phyloP scores from a whole-genome alignment of 1,140 invertebrate species.

The Apolygus lucorum region DNA sequence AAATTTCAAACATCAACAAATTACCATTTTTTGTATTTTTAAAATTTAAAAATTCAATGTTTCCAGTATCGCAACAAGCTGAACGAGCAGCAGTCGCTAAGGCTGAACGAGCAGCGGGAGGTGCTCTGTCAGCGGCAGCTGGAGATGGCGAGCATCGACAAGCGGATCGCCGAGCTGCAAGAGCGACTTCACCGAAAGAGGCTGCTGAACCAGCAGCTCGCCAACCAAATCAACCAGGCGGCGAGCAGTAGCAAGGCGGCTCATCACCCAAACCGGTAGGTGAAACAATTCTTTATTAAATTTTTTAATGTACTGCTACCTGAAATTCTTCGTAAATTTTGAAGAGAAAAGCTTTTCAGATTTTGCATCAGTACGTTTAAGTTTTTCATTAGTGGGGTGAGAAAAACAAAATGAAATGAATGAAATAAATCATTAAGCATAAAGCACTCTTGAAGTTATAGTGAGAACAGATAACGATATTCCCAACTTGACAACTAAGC shows the following conservation, averaged over 20 bases:
- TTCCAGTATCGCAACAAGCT: conserved; percentile 89
- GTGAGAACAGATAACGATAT: no score
- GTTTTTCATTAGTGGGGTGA: no score
- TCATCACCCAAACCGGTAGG: not conserved
- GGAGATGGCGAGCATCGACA: conserved; percentile 83
- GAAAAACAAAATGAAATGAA: no score
- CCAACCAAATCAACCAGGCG: conserved; percentile 55
- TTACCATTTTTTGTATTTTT: no score
- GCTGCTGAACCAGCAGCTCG: conserved; percentile 74
- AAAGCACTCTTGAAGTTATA: no score
- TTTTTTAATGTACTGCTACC: not conserved
- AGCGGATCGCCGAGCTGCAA: conserved; percentile 85
- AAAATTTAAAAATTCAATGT: no score
- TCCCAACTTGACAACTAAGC: no score
- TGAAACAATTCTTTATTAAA: not conserved
- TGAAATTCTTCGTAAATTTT: not conserved
- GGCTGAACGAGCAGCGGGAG: conserved; percentile 76
- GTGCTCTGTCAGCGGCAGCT: conserved; percentile 75
- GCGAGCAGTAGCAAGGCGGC: conserved; percentile 34
- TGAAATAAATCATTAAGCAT: no score
- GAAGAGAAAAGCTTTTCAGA: not conserved
- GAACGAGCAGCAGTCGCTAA: conserved; percentile 85
- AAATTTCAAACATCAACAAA: no score
- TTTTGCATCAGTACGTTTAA: no score
- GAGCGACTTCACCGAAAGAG: conserved; percentile 79